phyloP scores from a whole-genome alignment of 1,140 invertebrate genomes.

The Sycobia sp. region DNA sequence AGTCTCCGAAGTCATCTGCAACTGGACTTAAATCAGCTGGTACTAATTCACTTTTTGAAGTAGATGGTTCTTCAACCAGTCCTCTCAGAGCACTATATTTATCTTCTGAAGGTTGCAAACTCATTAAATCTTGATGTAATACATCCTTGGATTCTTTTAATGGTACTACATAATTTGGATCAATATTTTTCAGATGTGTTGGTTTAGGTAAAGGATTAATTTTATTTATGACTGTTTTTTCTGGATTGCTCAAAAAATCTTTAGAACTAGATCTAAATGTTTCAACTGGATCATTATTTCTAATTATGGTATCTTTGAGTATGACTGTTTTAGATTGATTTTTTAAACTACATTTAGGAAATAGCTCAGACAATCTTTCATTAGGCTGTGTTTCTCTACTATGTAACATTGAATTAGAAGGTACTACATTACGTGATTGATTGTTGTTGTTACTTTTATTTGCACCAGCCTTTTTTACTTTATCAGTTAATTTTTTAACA shows the following conservation, averaged over 20 bases:
- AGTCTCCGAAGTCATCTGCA: conserved; percentile 67
- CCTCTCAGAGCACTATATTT: conserved; percentile 61
- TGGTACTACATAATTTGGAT: conserved; percentile 34
- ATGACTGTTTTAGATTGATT: conserved; percentile 57
- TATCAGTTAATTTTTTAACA: conserved; percentile 52
- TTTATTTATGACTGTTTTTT: conserved; percentile 36
- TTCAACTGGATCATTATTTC: conserved; percentile 48
- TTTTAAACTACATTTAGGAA: conserved; percentile 58
- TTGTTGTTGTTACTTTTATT: conserved; percentile 38
- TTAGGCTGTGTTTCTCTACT: conserved; percentile 34
- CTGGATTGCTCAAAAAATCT: conserved; percentile 23
- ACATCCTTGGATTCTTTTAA: conserved; percentile 35
- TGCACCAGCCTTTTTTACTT: conserved; percentile 46
- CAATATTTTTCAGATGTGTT: conserved; percentile 23
- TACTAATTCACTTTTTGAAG: conserved; percentile 33
- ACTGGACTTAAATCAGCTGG: background rate
- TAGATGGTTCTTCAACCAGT: conserved; percentile 49
- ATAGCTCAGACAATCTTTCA: conserved; percentile 49
- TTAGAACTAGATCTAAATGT: conserved; percentile 24
- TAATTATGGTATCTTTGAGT: conserved; percentile 59
- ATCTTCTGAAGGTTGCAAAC: conserved; percentile 55
- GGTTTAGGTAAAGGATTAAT: conserved; percentile 33
- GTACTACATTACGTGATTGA: conserved; percentile 22
- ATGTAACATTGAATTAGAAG: conserved; percentile 29
- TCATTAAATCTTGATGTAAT: conserved; percentile 54